Base-by-base conservation (phyloP, 2,797 vertebrate genomes). In the Esox masquinongy region DNA sequence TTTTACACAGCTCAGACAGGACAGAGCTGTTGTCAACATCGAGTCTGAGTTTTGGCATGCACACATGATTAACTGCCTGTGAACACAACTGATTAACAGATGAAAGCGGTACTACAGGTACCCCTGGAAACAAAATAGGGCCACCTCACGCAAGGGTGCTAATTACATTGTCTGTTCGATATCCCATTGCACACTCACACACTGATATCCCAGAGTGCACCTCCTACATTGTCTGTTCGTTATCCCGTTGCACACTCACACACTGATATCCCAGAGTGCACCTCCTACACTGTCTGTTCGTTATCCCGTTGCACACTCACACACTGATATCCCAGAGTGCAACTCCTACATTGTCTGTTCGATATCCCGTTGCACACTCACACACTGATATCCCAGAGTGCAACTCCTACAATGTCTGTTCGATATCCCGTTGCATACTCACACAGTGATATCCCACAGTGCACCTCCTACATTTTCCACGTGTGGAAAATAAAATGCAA, bases 71-170 rank as follows among this genome's bases (percentile, higher is more conserved):
- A 91, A 92, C 87, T 84, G 79, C 81, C 87, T 86, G 87, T 84
- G 86, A 89, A 87, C 82, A 86, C 82, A 86, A 83, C 85, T 88
- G 90, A 91, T 90, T 87, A 87, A 88, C 80, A 92, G 92, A 93
- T 93, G 89, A 91, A 86, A 81, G 8, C 82, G 86, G 87, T 88
- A 90, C 87, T 39, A 88, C 84, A 85, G 86, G 88, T 85, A 87
- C 87, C 85, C 88, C 86, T 82, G 83, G 66, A 85, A 85, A 84
- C 2, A 5, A 5, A 85, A 75, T 68, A 82, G 84, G 82, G 79
- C 85, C 78, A 87, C 85, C 88, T 87, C 90, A 89, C 80, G 84
- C 84, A 16, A 91, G 77, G 83, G 75, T 84, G 83, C 79, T 75
- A 84, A 84, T 87, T 59, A 79, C 73, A 76, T 81, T 75, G 75